Evolutionary conservation across 1,140 invertebrate species (phyloP), one percentile per base, ranked within the genome.

Genomic region (Magallana gigas): DNA sequence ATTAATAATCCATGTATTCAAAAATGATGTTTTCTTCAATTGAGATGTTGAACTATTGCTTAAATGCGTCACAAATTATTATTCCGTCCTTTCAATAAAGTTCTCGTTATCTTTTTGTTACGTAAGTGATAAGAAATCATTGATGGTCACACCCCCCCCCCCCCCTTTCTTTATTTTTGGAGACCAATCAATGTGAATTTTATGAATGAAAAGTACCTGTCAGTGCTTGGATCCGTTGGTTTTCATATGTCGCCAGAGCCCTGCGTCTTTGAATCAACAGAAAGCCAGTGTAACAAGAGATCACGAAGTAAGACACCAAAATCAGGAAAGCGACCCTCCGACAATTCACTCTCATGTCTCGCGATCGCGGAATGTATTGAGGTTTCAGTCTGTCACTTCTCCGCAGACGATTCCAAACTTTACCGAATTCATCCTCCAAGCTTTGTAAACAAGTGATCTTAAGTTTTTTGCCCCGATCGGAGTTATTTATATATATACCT

Each of bases 261-360:
- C 90, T 36, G 60, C 91, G 89, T 80, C 91, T 90, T 62, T 89
- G 90, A 12, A 94, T 85, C 71, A 94, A 87, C 76, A 93, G 89
- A 90, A 94, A 95, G 48, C 92, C 92, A 1, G 94, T 94, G 86
- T 94, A 95, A 82, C 93, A 94, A 8, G 93, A 94, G 59, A 95
- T 88, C 16, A 93, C 58, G 80, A 93, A 92, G 87, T 95, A 95
- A 23, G 91, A 59, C 71, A 91, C 89, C 57, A 94, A 90, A 87
- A 93, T 90, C 62, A 89, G 84, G 87, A 92, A 93, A 60, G 92
- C 92, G 59, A 92, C 83, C 85, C 92, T 92, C 83, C 91, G 90
- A 83, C 92, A 92, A 36, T 92, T 91, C 64, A 91, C 68, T 90
- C 92, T 93, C 91, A 92, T 91, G 60, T 57, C 57, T 58, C 48